Evolutionary conservation across 1,140 invertebrate genomes (phyloP).

Genomic region (Drosophila guanche): DNA sequence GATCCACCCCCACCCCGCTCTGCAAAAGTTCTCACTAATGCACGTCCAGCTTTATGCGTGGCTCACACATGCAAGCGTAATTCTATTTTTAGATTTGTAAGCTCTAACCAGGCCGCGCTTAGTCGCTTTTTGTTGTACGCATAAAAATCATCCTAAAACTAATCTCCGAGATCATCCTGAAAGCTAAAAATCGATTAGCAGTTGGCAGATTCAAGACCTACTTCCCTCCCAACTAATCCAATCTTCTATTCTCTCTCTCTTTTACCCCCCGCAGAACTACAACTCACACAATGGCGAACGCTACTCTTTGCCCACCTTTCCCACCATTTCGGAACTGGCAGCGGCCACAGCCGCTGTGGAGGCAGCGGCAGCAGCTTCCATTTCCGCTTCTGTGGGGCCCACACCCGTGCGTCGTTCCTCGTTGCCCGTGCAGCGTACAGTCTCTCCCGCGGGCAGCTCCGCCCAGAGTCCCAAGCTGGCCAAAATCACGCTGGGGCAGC

Average conservation of each 20-base stretch:
- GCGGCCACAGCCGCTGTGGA: slow-evolving; percentile 83
- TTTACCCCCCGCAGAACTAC: slow-evolving; percentile 48
- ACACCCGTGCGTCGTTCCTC: slow-evolving; percentile 89
- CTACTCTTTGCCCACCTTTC: slow-evolving; percentile 87
- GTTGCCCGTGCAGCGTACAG: slow-evolving; percentile 89
- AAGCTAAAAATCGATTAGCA: too few species aligned
- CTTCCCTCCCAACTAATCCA: slow-evolving; percentile 3
- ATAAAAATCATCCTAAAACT: too few species aligned
- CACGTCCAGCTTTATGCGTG: too few species aligned
- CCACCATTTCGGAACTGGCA: slow-evolving; percentile 86
- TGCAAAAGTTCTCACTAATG: too few species aligned
- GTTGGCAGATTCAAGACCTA: too few species aligned
- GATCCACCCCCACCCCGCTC: too few species aligned
- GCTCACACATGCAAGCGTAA: too few species aligned
- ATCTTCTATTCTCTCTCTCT: not conserved
- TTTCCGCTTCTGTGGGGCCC: slow-evolving; percentile 61
- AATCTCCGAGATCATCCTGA: too few species aligned
- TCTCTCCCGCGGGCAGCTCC: slow-evolving; percentile 86
- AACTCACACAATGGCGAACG: slow-evolving; percentile 83
- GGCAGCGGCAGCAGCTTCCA: slow-evolving; percentile 28
- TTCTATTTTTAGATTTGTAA: too few species aligned
- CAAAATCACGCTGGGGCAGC: slow-evolving; percentile 84
- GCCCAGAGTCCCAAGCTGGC: slow-evolving; percentile 87
- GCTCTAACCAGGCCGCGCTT: too few species aligned
- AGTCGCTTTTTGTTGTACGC: too few species aligned